A percentile compares a stretch with the other conserved stretches of the same genome.
phyloP scores from a whole-genome alignment of 2,113 vertebrate genomes.

The Aplodontia rufa region DNA sequence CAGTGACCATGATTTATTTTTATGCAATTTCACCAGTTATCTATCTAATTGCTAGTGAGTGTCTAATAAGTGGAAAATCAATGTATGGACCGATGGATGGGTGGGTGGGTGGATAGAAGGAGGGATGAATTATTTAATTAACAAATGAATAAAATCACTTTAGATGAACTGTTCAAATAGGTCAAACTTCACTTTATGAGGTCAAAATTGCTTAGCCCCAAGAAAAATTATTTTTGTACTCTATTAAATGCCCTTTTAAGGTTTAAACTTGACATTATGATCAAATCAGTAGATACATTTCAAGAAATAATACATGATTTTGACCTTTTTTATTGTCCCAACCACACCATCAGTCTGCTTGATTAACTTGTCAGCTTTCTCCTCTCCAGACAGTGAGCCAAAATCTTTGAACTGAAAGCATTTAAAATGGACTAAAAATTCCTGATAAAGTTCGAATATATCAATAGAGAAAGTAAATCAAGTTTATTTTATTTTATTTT shows the following conservation, averaged over 20 bases:
- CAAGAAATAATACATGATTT: slow-evolving; percentile 69
- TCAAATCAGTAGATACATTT: slow-evolving; percentile 68
- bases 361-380: slow-evolving; percentile 67
- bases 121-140: slow-evolving; percentile 21
- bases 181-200: slow-evolving; percentile 58
- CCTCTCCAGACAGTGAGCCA: neutral
- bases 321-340: slow-evolving; percentile 74
- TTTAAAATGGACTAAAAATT: slow-evolving; percentile 62
- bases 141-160: slow-evolving; percentile 50
- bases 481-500: slow-evolving; percentile 57
- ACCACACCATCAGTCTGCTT: slow-evolving; percentile 46
- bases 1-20: neutral
- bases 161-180: slow-evolving; percentile 47
- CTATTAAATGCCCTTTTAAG: slow-evolving; percentile 63
- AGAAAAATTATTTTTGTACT: slow-evolving; percentile 58
- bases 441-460: slow-evolving; percentile 58
- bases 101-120: neutral
- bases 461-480: slow-evolving; percentile 47
- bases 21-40: neutral
- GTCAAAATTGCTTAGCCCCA: slow-evolving; percentile 59
- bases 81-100: neutral
- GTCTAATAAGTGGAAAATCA: neutral
- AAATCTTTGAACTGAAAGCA: slow-evolving; percentile 6
- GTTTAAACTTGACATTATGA: slow-evolving; percentile 65
- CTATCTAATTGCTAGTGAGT: neutral